Evolutionary conservation across 1,140 invertebrate species (phyloP).

Genomic region (Pogonus chalceus): DNA sequence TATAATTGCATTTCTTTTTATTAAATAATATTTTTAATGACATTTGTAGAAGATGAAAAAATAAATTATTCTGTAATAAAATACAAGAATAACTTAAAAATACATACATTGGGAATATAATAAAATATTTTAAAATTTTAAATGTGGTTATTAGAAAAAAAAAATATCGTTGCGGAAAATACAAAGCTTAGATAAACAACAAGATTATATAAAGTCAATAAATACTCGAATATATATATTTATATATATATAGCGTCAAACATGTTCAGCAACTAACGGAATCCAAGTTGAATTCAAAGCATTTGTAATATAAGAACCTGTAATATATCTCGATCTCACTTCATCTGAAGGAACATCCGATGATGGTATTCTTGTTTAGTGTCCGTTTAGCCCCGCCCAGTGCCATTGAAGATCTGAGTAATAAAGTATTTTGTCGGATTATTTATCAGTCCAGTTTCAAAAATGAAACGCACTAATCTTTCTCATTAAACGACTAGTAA

Average conservation of each 20-base stretch:
- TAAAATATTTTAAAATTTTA: no score
- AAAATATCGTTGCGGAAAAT: no score
- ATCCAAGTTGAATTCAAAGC: background rate
- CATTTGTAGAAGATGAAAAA: no score
- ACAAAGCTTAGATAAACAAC: no score
- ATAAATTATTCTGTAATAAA: no score
- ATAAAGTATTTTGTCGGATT: slow-evolving; percentile 16
- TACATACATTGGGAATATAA: no score
- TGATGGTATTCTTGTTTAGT: background rate
- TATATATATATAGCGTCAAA: background rate
- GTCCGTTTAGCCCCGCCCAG: background rate
- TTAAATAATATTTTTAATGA: no score
- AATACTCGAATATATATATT: background rate
- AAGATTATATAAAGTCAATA: no score
- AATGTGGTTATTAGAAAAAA: no score
- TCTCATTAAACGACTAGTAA: slow-evolving; percentile 12
- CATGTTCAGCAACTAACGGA: background rate
- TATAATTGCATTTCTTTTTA: no score
- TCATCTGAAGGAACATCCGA: no score
- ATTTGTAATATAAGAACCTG: slow-evolving; percentile 4
- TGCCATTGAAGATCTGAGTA: slow-evolving; percentile 11
- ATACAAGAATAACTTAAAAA: no score
- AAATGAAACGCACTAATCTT: slow-evolving; percentile 13
- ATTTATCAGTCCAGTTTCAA: slow-evolving; percentile 15
- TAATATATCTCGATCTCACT: background rate